Conservation (phyloP, 2,113 vertebrate species). For the Rhombomys opimus region DNA sequence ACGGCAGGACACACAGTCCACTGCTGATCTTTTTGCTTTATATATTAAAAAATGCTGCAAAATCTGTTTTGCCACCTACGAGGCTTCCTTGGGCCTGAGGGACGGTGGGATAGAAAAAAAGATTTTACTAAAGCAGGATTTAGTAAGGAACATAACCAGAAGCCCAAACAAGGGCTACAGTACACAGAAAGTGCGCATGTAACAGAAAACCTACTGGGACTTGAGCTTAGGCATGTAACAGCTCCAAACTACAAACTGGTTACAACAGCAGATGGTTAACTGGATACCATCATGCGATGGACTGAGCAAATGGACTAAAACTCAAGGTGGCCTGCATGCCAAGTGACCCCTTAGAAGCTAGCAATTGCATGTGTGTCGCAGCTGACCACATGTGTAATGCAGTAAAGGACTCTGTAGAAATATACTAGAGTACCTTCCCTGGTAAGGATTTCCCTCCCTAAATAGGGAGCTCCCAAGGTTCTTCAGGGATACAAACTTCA, state of each 20-base stretch:
- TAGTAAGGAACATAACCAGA: neutral
- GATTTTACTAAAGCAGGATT: neutral
- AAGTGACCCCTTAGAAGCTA: neutral
- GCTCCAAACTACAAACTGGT: neutral
- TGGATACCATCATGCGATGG: fast-evolving
- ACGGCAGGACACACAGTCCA: neutral
- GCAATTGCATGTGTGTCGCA: neutral
- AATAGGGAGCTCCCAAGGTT: neutral
- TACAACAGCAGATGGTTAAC: fast-evolving
- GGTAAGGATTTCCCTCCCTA: neutral
- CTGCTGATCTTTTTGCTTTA: conserved; percentile 43
- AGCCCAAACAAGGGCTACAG: neutral
- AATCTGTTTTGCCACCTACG: conserved; percentile 48
- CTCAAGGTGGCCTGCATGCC: neutral
- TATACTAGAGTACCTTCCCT: neutral
- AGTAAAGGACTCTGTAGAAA: neutral
- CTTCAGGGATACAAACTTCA: neutral
- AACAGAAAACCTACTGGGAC: neutral
- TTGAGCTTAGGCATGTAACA: too few species aligned
- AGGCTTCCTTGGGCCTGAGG: neutral
- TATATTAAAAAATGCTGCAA: conserved; percentile 80
- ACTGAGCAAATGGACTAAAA: neutral
- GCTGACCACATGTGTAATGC: too few species aligned
- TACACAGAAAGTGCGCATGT: neutral
- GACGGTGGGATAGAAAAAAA: neutral